Percentiles rank a stretch among this genome's conserved stretches.
These are phyloP conservation scores for Psilanteris sp. DNA, from an alignment of 1,140 invertebrate species.

Conservation along the genomic window DNA sequence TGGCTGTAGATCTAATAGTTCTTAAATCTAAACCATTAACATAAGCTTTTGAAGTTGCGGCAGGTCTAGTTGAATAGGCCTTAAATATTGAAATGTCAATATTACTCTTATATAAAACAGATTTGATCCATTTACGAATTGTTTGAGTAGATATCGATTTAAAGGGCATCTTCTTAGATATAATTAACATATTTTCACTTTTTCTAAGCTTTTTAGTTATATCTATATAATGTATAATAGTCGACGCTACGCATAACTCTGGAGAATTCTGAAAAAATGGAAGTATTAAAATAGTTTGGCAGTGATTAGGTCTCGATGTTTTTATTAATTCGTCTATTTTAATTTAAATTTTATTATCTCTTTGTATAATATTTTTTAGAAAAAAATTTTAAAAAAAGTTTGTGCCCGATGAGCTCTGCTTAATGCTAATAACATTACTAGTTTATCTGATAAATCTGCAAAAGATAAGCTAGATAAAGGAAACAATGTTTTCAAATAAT, in stretches of 20 bases:
- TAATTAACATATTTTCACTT: neutral
- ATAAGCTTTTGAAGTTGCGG: neutral
- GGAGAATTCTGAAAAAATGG: slow-evolving; percentile 3
- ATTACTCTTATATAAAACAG: neutral
- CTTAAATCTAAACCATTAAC: neutral
- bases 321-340: slow-evolving; percentile 5
- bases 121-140: slow-evolving; percentile 7
- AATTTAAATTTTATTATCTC: slow-evolving; percentile 2
- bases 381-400: slow-evolving; percentile 37
- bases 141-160: neutral
- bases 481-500: slow-evolving; percentile 33
- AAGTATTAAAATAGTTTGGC: neutral
- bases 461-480: slow-evolving; percentile 6
- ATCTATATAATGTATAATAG: neutral
- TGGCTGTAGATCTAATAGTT: neutral
- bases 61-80: slow-evolving; percentile 7
- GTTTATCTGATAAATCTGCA: slow-evolving; percentile 9
- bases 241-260: slow-evolving; percentile 1
- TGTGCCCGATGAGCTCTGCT: slow-evolving; percentile 55
- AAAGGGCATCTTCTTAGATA: neutral
- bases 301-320: slow-evolving; percentile 2
- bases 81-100: slow-evolving; percentile 7
- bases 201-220: neutral
- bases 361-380: slow-evolving; percentile 1
- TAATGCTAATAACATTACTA: slow-evolving; percentile 40